Percentiles rank a stretch among this genome's conserved stretches.
Conservation (phyloP, 1,140 invertebrate species). For the Copidosoma floridanum region DNA sequence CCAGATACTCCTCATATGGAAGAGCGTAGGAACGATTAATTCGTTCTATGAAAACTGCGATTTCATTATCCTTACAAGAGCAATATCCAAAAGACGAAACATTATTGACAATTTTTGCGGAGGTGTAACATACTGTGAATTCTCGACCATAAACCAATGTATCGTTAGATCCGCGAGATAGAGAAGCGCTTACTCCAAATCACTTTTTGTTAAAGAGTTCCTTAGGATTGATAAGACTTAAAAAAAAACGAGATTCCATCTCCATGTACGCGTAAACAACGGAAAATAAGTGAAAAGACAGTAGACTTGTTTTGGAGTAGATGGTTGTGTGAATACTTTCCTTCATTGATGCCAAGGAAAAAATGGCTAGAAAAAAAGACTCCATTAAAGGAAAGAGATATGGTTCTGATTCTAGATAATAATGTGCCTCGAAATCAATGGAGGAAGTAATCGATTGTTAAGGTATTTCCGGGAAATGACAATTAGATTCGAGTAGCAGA, state of each 20-base stretch:
- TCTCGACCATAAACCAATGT: not conserved
- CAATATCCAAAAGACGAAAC: not conserved
- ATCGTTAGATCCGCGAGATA: not conserved
- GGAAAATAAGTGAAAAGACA: too few relatives aligned
- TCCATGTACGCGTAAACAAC: too few relatives aligned
- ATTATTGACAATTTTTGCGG: not conserved
- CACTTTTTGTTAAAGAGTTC: not conserved
- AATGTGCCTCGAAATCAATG: too few relatives aligned
- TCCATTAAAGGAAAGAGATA: too few relatives aligned
- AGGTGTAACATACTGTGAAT: not conserved
- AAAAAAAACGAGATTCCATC: not conserved
- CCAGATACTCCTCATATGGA: not conserved
- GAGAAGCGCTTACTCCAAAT: not conserved
- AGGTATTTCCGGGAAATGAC: too few relatives aligned
- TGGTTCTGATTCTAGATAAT: too few relatives aligned
- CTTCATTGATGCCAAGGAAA: too few relatives aligned
- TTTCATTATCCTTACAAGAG: not conserved
- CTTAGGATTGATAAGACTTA: not conserved
- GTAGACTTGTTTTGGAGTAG: too few relatives aligned
- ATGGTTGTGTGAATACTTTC: too few relatives aligned
- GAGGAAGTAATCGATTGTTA: too few relatives aligned
- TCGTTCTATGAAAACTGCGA: not conserved
- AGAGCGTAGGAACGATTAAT: not conserved
- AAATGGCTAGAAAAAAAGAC: too few relatives aligned
- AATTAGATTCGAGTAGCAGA: too few relatives aligned